Evolutionary conservation across 1,140 invertebrate species (phyloP), one percentile per base, ranked within the genome.

Genomic region (Trichonephila clavipes): DNA sequence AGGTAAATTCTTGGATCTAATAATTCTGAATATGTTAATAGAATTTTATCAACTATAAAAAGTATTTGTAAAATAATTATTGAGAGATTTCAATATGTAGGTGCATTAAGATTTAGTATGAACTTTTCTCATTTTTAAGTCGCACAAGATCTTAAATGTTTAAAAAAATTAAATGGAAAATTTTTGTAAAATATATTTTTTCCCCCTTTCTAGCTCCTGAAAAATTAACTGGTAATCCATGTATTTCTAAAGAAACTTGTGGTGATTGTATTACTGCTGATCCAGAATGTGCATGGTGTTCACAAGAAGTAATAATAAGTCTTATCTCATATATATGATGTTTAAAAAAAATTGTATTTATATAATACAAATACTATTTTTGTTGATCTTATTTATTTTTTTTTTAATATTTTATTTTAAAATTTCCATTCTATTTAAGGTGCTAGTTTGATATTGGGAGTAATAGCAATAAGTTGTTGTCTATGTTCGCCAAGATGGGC

Each of bases 221-320:
- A 88, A 94, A 92, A 62, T 66, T 94, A 21, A 96, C 94, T 94
- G 89, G 95, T 96, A 95, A 95, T 95, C 95, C 92, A 19, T 99
- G 98, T 96, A 97, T 97, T 40, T 97, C 97, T 94, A 98, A 98
- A 96, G 97, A 97, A 95, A 98, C 97, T 0, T 99, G 99, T 96
- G 97, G 97, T 92, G 97, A 98, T 91, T 99, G 99, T 96, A 98
- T 99, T 95, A 97, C 98, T 95, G 98, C 98, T 62, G 95, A 95
- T 40, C 97, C 97, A 8, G 97, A 97, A 93, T 99, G 98, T 96
- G 98, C 98, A 18, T 99, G 98, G 98, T 99, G 99, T 96, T 97
- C 97, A 92, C 97, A 98, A 89, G 90, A 94, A 16, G 93, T 85
- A 90, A 85, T 77, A 34, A 77, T 85, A 86, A 34, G 34, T 5